Base-by-base conservation (phyloP, 2,888 invertebrate genomes). In the Arctia plantaginis region DNA sequence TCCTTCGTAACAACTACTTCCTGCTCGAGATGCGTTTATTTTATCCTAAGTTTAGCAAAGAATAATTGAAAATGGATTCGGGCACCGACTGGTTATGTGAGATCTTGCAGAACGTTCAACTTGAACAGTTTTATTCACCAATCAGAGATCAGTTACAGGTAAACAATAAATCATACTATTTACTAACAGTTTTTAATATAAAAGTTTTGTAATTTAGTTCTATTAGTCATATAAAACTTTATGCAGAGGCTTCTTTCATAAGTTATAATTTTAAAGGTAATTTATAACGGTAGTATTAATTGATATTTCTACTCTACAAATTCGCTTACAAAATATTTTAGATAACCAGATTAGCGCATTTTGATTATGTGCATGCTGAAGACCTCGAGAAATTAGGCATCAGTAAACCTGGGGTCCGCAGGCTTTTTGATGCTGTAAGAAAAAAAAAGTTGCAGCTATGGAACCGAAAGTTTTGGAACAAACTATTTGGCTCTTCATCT, bases 381-480 rank as follows among this genome's bases (percentile, higher is more conserved):
- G 99, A 99, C 93, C 96, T 99, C 88, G 99, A 99, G 90, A 98
- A 98, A 89, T 98, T 99, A 89, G 99, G 99, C 3, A 97, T 99
- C 89, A 98, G 99, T 69, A 98, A 98, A 90, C 99, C 99, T 72
- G 99, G 99, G 6, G 97, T 98, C 7, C 96, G 99, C 55, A 96
- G 99, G 73, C 95, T 99, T 23, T 95, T 99, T 90, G 99, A 99
- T 93, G 98, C 99, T 20, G 98, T 99, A 1, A 98, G 99, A 86
- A 99, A 99, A 93, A 97, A 97, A 90, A 97, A 98, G 85, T 96
- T 97, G 0, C 97, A 97, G 79, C 96, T 98, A 87, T 98, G 98
- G 97, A 98, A 98, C 84, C 96, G 97, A 87, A 98, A 97, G 90
- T 97, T 98, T 85, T 97, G 98, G 84, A 98, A 97, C 65, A 98